These are phyloP conservation scores for Apamea crenata DNA, from an alignment of 2,888 invertebrate species.

Conservation along the genomic window DNA sequence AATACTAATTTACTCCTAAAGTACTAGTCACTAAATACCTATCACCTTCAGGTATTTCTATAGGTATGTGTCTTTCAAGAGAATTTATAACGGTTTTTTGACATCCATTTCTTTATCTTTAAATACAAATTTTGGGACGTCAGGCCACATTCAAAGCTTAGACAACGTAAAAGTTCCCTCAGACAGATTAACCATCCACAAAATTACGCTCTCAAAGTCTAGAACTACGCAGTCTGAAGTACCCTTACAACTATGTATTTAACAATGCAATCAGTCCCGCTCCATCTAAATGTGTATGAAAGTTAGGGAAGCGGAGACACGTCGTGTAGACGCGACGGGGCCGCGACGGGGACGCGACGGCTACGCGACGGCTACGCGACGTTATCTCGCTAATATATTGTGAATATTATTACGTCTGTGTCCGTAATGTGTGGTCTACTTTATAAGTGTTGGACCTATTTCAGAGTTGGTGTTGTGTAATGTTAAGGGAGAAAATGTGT, in stretches of 20 bases:
- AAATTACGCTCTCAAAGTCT: constrained; percentile 47
- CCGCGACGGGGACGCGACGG: constrained; percentile 40
- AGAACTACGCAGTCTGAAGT: constrained; percentile 35
- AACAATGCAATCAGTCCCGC: constrained; percentile 62
- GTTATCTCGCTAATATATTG: constrained; percentile 75
- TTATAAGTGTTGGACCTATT: constrained; percentile 66
- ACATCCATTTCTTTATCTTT: not conserved
- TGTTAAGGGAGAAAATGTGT: not conserved
- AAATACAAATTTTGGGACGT: not conserved
- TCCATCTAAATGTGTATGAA: constrained; percentile 70
- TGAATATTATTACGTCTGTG: constrained; percentile 71
- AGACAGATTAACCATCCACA: constrained; percentile 38
- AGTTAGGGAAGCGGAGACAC: constrained; percentile 59
- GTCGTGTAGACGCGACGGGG: constrained; percentile 28
- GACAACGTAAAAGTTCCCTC: constrained; percentile 38
- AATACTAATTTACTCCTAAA: too few relatives aligned
- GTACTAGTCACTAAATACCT: not conserved
- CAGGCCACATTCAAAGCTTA: not conserved
- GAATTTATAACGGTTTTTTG: not conserved
- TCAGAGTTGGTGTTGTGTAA: constrained; percentile 22
- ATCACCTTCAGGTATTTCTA: not conserved
- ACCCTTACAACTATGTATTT: constrained; percentile 50
- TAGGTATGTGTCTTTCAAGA: not conserved
- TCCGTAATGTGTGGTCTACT: constrained; percentile 63
- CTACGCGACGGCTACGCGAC: constrained; percentile 53